A percentile compares a stretch with the other conserved stretches of the same genome.
phyloP scores from a whole-genome alignment of 1,140 invertebrate species.

The Drosophila hydei region DNA sequence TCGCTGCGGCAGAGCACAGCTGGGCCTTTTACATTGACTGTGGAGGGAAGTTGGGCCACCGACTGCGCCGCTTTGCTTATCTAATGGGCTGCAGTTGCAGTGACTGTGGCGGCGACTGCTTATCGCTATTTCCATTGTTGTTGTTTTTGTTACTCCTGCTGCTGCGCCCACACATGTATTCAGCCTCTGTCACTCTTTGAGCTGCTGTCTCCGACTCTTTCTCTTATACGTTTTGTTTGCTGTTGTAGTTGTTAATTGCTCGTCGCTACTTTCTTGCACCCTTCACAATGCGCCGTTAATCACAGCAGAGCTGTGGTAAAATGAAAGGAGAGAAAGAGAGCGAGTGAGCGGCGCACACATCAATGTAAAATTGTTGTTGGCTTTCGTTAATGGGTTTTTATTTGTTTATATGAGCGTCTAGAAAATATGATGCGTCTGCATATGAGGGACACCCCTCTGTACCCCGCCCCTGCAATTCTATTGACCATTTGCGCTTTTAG shows the following conservation, averaged over 20 bases:
- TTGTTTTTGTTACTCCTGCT: slow-evolving; percentile 33
- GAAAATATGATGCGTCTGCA: slow-evolving; percentile 49
- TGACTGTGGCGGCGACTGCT: slow-evolving; percentile 27
- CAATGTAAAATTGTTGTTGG: slow-evolving; percentile 67
- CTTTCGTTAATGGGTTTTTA: slow-evolving; percentile 79
- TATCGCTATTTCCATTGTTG: slow-evolving; percentile 47
- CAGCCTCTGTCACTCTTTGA: not conserved
- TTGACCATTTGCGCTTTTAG: slow-evolving; percentile 42
- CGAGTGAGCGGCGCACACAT: slow-evolving; percentile 43
- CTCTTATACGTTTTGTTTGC: slow-evolving; percentile 52
- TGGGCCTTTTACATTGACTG: slow-evolving; percentile 29
- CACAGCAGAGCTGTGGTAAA: slow-evolving; percentile 42
- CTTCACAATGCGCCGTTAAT: slow-evolving; percentile 62
- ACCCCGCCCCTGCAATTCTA: slow-evolving; percentile 1
- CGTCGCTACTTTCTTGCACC: slow-evolving; percentile 74
- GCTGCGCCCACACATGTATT: slow-evolving; percentile 44
- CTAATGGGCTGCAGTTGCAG: slow-evolving; percentile 61
- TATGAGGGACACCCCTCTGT: slow-evolving; percentile 53
- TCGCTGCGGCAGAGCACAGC: slow-evolving; percentile 51
- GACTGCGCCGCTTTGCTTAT: slow-evolving; percentile 64
- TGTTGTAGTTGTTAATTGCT: slow-evolving; percentile 80
- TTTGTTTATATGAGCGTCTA: slow-evolving; percentile 69
- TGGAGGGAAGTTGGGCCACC: slow-evolving; percentile 24
- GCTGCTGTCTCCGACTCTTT: slow-evolving; percentile 5
- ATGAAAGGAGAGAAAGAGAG: not conserved